Base-by-base conservation (phyloP, 2,113 vertebrate genomes). In the Onychorhynchus coronatus region DNA sequence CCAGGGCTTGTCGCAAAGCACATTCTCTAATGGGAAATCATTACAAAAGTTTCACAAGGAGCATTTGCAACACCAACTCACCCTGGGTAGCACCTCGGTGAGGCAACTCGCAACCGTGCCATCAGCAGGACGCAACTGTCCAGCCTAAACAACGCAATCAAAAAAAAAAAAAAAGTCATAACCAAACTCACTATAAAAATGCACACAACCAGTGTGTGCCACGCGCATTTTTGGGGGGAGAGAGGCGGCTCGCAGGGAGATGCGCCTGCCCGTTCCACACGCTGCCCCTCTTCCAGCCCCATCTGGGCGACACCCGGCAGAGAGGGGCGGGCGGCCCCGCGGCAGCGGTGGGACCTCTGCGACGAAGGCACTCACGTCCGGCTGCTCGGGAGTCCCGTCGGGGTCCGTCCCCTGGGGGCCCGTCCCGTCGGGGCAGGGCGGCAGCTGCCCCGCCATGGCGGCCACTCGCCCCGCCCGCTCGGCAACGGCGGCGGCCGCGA, bases 1-100 rank as follows among this genome's bases (percentile, higher is more conserved):
- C 17, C 23, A 33, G 14, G 20, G 41, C 22, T 12, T 39, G 5
- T 31, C 31, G 66, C 33, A 76, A 50, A 76, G 50, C 7, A 61
- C 8, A 41, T 4, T n/a, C 4, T 4, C 12, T 31, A 37, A 28
- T 12, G 21, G 8, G 28, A 75, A 83, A 42, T 21, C 11, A 18
- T 3, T 7, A 27, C 11, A 28, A 2, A 52, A 68, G 24, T 15
- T 67, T 56, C 44, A 31, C 14, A 13, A 35, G 5, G 14, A 49
- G 41, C 4, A 1, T 10, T 25, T 76, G 24, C 17, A 73, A 56
- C 91, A 21, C 12, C 79, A 39, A 93, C 98, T 98, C 89, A 99
- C 98, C 97, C 95, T 97, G 33, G 97, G 97, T 35, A 96, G 76
- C 49, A 96, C 92, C 83, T 98, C 98, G 65, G 96, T 90, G n/a